Percentiles rank a stretch among this genome's conserved stretches.
phyloP scores from a whole-genome alignment of 2,113 vertebrate genomes.

The Saguinus imperator region DNA sequence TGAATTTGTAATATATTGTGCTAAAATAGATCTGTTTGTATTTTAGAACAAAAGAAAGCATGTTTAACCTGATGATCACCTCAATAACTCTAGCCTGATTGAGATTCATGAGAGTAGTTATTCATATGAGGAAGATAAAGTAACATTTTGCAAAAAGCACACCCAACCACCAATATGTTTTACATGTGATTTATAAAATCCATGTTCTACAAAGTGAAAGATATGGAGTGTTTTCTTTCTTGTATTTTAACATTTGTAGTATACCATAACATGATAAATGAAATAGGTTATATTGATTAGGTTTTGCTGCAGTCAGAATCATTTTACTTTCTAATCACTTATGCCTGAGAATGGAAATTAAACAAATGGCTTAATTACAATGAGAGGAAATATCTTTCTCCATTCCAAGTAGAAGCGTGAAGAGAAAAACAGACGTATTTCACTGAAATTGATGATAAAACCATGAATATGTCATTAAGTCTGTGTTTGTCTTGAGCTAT shows the following conservation, averaged over 20 bases:
- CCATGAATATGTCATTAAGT: neutral
- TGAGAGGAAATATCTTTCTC: constrained; percentile 66
- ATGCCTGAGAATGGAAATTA: constrained; percentile 71
- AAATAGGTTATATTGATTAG: constrained; percentile 77
- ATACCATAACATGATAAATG: constrained; percentile 69
- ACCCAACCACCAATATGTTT: constrained; percentile 30
- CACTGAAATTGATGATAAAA: constrained; percentile 7
- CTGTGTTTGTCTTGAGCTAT: neutral
- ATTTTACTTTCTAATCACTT: constrained; percentile 77
- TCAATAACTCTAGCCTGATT: constrained; percentile 58
- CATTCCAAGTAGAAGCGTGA: constrained; percentile 71
- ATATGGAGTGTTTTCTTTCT: constrained; percentile 63
- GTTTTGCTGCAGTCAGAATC: constrained; percentile 73
- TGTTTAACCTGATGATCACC: constrained; percentile 64
- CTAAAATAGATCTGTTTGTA: constrained; percentile 58
- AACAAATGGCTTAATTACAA: constrained; percentile 83
- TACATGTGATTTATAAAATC: constrained; percentile 48
- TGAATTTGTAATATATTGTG: constrained; percentile 44
- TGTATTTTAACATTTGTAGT: constrained; percentile 70
- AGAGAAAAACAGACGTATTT: constrained; percentile 52
- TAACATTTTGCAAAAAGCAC: constrained; percentile 43
- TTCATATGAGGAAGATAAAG: constrained; percentile 55
- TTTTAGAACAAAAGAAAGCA: constrained; percentile 56
- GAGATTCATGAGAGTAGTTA: constrained; percentile 52
- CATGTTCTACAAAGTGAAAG: constrained; percentile 51